Conservation (phyloP, 2,888 invertebrate species). For the Onthophagus sagittarius region DNA sequence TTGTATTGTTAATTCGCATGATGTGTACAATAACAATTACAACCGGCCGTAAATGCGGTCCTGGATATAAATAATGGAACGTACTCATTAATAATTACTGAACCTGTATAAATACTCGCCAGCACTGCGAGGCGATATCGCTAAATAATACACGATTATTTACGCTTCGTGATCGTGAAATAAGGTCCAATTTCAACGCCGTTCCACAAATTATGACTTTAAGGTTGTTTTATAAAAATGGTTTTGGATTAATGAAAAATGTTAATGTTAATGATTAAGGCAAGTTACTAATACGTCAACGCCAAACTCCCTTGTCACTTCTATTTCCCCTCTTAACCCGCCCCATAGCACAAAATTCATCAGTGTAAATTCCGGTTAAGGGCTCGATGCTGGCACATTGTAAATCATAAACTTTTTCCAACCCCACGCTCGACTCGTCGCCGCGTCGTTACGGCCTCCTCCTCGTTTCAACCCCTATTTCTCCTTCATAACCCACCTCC, state of each 20-base stretch:
- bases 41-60: not conserved
- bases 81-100: not conserved
- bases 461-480: not conserved
- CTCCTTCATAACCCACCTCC: not conserved
- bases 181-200: not conserved
- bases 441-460: not conserved
- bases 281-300: not conserved
- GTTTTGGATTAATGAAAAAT: no score
- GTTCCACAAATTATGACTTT: no score
- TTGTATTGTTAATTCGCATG: not conserved
- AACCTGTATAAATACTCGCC: not conserved
- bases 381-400: not conserved
- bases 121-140: not conserved
- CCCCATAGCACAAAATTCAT: slow-evolving; percentile 3
- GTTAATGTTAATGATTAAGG: no score
- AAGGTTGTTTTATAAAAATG: no score
- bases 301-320: not conserved
- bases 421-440: not conserved
- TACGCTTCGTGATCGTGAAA: not conserved
- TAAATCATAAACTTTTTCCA: slow-evolving; percentile 12
- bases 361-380: slow-evolving; percentile 10
- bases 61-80: not conserved
- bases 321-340: not conserved
- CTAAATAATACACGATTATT: not conserved
- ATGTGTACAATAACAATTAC: not conserved